Conservation (phyloP, 1,140 invertebrate species). For the Bombus confusus region DNA sequence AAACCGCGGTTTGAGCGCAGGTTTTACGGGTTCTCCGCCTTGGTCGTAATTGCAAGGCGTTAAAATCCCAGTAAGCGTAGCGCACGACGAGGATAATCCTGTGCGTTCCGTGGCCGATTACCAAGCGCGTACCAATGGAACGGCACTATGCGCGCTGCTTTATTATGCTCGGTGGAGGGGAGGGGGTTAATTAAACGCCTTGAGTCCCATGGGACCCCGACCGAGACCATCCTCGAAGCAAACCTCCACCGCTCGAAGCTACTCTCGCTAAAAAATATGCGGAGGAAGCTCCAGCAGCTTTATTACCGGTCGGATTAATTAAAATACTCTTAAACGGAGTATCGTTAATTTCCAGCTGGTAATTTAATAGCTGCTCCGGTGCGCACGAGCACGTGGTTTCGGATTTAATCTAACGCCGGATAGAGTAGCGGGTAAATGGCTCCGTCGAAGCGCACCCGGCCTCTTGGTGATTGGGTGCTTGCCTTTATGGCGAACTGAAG, state of each 20-base stretch:
- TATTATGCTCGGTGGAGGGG: conserved; percentile 35
- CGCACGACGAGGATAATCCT: conserved; percentile 26
- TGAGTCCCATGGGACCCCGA: conserved; percentile 43
- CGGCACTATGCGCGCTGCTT: conserved; percentile 41
- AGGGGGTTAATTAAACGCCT: conserved; percentile 59
- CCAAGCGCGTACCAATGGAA: conserved; percentile 16
- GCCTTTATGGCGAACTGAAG: no score
- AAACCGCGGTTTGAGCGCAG: background rate
- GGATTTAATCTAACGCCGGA: background rate
- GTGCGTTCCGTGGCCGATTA: conserved; percentile 11
- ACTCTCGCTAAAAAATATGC: conserved; percentile 54
- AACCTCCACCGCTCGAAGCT: background rate
- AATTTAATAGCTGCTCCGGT: conserved; percentile 53
- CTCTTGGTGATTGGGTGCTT: background rate
- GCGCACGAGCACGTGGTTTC: background rate
- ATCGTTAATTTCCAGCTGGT: conserved; percentile 61
- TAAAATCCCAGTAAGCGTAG: conserved; percentile 52
- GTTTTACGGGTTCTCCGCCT: background rate
- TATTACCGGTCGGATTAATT: conserved; percentile 61
- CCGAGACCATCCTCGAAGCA: background rate
- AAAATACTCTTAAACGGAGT: conserved; percentile 65
- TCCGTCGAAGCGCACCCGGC: background rate
- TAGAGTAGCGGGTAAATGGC: background rate
- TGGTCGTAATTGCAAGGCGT: conserved; percentile 21
- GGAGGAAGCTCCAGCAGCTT: conserved; percentile 26